Base-by-base conservation (phyloP, 2,888 invertebrate species). In the Drosophila algonquin region DNA sequence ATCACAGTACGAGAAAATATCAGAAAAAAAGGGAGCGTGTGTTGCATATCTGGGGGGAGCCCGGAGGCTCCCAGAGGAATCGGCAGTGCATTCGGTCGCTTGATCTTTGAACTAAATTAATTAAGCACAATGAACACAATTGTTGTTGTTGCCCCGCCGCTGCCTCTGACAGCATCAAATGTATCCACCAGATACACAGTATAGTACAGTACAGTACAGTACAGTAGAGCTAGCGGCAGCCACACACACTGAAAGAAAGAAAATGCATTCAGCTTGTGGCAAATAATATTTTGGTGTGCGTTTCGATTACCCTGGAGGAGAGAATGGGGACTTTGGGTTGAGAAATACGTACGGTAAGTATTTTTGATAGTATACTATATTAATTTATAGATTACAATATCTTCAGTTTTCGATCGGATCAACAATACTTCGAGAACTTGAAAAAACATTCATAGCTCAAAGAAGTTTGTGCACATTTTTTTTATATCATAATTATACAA, bases 71-170 rank as follows among this genome's bases (percentile, higher is more conserved):
- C 24, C 46, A n/a, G 71, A 70, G 64, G 85, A 87, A 87, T 84
- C 68, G 87, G 87, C 85, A 81, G 73, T 71, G 83, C 74, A 54
- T 56, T 44, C 57, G 32, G 75, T 63, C 88, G 86, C 89, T 88
- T 91, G 91, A 91, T 91, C 91, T 91, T 90, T 91, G 91, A 92
- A 91, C 92, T 90, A 90, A 91, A 92, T 92, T 92, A 91, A 92
- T 92, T 91, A 92, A 92, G 89, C 82, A 91, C 91, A 92, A 92
- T 91, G 90, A 91, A 90, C 90, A 84, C 89, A 91, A 92, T 91
- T 91, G 91, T 91, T 89, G 86, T 68, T 81, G 74, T 69, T 75
- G 58, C 27, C 63, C 30, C 62, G 32, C 16, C 48, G 60, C 21
- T 71, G 61, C 30, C 30, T 24, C 24, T 61, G 52, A 54, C 68